A percentile compares a stretch with the other conserved stretches of the same genome.
Evolutionary conservation across 2,113 vertebrate species (phyloP).

Genomic region (Varanus salvator): DNA sequence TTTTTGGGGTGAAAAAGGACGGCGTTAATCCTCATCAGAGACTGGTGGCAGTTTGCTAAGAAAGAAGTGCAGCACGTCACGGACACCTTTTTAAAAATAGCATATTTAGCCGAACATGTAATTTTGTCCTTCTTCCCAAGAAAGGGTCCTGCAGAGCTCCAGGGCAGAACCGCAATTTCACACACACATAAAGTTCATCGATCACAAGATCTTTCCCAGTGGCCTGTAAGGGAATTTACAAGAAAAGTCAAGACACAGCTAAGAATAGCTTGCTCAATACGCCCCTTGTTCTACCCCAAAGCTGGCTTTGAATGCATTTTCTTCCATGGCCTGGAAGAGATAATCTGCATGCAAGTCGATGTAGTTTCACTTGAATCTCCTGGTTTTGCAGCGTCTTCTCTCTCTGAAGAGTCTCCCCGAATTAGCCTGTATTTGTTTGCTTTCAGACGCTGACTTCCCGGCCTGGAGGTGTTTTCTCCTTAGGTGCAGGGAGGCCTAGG

Average conservation of each 20-base stretch:
- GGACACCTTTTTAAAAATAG: too few species aligned
- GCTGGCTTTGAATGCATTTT: slow-evolving; percentile 1
- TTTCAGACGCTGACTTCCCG: neutral
- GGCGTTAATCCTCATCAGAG: too few species aligned
- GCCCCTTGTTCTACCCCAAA: neutral
- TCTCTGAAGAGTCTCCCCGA: neutral
- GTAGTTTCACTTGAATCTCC: slow-evolving; percentile 14
- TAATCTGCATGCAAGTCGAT: neutral
- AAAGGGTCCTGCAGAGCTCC: neutral
- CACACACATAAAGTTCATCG: neutral
- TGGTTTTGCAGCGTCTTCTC: neutral
- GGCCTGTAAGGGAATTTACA: neutral
- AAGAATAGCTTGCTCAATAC: neutral
- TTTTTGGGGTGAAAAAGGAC: too few species aligned
- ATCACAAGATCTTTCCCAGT: too few species aligned
- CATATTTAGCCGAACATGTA: neutral
- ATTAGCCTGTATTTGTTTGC: neutral
- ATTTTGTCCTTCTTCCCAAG: neutral
- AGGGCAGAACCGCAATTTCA: neutral
- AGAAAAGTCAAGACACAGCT: neutral
- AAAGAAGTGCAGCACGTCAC: too few species aligned
- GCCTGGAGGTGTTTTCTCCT: neutral
- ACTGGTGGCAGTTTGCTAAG: neutral
- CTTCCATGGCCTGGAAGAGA: slow-evolving; percentile 2
- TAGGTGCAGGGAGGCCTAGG: neutral